Base-by-base conservation (phyloP, 2,888 invertebrate species). In the Brachypterus glaber region DNA sequence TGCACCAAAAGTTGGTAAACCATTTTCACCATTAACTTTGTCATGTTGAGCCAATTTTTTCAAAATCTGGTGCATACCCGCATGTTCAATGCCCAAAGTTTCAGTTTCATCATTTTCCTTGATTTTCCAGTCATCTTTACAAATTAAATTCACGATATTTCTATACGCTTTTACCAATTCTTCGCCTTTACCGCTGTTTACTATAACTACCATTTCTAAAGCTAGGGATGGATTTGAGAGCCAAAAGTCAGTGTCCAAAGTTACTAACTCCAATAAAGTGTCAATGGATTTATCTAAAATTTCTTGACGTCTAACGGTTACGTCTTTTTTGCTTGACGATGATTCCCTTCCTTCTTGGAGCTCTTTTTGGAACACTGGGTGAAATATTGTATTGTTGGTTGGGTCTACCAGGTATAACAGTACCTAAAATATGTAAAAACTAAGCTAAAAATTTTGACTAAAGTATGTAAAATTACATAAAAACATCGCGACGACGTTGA, bases 381-480 rank as follows among this genome's bases (percentile, higher is more conserved):
- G 88, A 59, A 95, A 92, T 45, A 83, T 80, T 33, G 74, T 73
- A 0, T 78, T 72, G 57, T 90, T 82, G 27, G 82, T 79, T 1
- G 91, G 87, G 30, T 84, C 81, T 9, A 95, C 76, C 14, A 96
- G 68, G 78, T 95, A 95, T 41, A 88, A 74, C 34, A 96, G 54
- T 1, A 74, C 72, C 75, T 75, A 53, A 2, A 59, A 60, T n/a
- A n/a, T n/a, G n/a, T n/a, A n/a, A n/a, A n/a, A n/a, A n/a, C n/a
- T n/a, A n/a, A n/a, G n/a, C n/a, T n/a, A n/a, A n/a, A n/a, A n/a
- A n/a, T n/a, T n/a, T n/a, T n/a, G n/a, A n/a, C n/a, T n/a, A n/a
- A n/a, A n/a, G n/a, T n/a, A n/a, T n/a, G n/a, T n/a, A n/a, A n/a
- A n/a, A n/a, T n/a, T n/a, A n/a, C n/a, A n/a, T n/a, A n/a, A n/a